Evolutionary conservation across 2,113 vertebrate genomes (phyloP).

Genomic region (Larimichthys crocea): DNA sequence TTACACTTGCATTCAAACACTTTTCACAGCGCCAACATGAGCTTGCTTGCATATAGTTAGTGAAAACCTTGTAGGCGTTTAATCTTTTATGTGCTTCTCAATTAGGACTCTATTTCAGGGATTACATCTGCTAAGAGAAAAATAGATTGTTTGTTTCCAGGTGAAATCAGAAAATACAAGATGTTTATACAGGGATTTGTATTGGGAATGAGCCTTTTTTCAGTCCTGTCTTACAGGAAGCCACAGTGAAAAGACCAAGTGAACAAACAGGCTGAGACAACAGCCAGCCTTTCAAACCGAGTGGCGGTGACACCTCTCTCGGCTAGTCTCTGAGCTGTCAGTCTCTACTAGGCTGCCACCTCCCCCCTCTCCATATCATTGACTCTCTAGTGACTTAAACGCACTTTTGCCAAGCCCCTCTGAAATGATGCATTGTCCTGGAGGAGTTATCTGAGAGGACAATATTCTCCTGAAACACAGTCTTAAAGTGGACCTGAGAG

Average conservation of each 20-base stretch:
- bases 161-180: slow-evolving; percentile 50
- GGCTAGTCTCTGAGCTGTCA: slow-evolving; percentile 64
- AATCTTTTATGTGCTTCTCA: slow-evolving; percentile 54
- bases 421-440: slow-evolving; percentile 77
- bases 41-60: slow-evolving; percentile 8
- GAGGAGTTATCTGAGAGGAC: slow-evolving; percentile 75
- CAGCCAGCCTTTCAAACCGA: slow-evolving; percentile 63
- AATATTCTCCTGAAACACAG: slow-evolving; percentile 73
- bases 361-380: slow-evolving; percentile 77
- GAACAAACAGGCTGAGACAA: slow-evolving; percentile 65
- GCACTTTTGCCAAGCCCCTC: slow-evolving; percentile 66
- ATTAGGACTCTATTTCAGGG: slow-evolving; percentile 41
- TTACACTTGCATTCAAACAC: neutral
- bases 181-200: slow-evolving; percentile 67
- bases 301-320: slow-evolving; percentile 72
- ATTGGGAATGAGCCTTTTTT: slow-evolving; percentile 35
- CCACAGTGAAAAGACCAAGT: slow-evolving; percentile 56
- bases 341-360: slow-evolving; percentile 52
- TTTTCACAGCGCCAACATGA: neutral
- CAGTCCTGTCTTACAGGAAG: slow-evolving; percentile 47
- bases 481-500: slow-evolving; percentile 58
- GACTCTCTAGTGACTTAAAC: slow-evolving; percentile 75
- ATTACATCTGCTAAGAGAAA: slow-evolving; percentile 54
- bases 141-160: slow-evolving; percentile 50
- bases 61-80: slow-evolving; percentile 45